Evolutionary conservation across 2,113 vertebrate species (phyloP).

Genomic region (Hypocryptadius cinnamomeus): DNA sequence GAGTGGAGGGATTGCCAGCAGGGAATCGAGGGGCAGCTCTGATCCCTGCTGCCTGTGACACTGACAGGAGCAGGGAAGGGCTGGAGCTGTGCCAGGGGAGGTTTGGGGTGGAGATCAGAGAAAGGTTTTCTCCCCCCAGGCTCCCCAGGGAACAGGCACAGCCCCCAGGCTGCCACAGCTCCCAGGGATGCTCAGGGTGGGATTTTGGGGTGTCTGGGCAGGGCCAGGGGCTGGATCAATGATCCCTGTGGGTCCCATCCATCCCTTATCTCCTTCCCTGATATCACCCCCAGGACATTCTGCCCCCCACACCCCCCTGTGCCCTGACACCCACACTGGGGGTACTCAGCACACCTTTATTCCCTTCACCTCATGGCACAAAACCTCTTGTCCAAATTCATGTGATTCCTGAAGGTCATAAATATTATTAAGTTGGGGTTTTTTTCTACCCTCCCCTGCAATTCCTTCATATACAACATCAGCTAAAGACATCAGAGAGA

Average conservation of each 20-base stretch:
- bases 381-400: neutral
- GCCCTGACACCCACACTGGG: neutral
- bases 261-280: neutral
- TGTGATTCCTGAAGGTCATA: neutral
- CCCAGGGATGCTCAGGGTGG: neutral
- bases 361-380: neutral
- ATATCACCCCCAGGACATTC: neutral
- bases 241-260: neutral
- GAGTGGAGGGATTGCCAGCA: accelerated
- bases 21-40: neutral
- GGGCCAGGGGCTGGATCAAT: neutral
- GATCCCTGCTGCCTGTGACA: neutral
- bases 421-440: neutral
- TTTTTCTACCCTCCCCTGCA: neutral
- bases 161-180: neutral
- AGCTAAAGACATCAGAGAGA: conserved; percentile 19
- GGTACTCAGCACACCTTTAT: neutral
- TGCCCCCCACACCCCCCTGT: neutral
- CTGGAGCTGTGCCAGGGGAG: neutral
- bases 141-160: neutral
- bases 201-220: neutral
- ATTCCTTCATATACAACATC: neutral
- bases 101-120: accelerated
- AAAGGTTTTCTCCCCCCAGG: neutral
- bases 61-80: neutral